These are phyloP conservation scores for Arvicanthis niloticus DNA, from an alignment of 2,113 vertebrate species.

Conservation along the genomic window DNA sequence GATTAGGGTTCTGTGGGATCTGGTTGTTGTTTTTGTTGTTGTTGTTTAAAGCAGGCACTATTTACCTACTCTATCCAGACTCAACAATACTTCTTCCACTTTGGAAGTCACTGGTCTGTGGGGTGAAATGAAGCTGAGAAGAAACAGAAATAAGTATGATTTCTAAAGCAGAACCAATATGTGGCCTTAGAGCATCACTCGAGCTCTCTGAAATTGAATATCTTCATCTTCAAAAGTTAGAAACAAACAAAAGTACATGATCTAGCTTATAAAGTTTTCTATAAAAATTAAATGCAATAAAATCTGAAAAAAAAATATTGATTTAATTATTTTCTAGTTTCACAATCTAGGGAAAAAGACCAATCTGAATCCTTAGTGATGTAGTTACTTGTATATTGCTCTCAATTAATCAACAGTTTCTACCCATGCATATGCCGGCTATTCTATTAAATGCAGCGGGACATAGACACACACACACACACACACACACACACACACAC, in stretches of 20 bases:
- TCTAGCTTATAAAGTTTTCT: not conserved
- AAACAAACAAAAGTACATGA: not conserved
- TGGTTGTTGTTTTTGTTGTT: not conserved
- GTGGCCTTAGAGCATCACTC: not conserved
- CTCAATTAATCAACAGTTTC: not conserved
- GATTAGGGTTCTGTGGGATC: not conserved
- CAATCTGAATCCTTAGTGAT: not conserved
- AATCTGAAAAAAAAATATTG: constrained; percentile 7
- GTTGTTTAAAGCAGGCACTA: not conserved
- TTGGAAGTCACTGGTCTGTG: not conserved
- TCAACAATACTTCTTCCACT: not conserved
- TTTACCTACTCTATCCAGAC: not conserved
- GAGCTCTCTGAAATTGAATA: not conserved
- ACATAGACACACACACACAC: not conserved
- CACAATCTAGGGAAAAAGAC: not conserved
- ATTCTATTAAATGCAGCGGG: not conserved
- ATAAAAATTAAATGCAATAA: constrained; percentile 22
- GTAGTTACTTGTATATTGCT: not conserved
- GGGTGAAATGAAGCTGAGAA: not conserved
- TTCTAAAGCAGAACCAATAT: constrained; percentile 14
- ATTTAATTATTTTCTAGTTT: not conserved
- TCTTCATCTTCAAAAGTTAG: constrained; percentile 14
- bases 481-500: not conserved
- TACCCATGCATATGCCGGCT: too few relatives aligned
- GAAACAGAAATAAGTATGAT: not conserved